phyloP scores from a whole-genome alignment of 1,140 invertebrate species.

The Cydia fagiglandana region DNA sequence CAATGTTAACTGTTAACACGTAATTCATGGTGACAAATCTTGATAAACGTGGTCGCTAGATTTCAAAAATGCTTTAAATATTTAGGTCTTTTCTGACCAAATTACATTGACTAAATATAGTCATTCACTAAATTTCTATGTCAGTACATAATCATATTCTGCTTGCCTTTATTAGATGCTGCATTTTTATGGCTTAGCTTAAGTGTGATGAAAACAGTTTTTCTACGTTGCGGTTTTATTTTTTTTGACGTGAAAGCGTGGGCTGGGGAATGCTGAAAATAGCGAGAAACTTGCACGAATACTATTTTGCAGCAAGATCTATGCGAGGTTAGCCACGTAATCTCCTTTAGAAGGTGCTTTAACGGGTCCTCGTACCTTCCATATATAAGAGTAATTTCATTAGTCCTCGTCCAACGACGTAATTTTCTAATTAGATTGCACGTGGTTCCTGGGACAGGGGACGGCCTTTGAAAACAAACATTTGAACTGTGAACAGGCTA shows the following conservation, averaged over 20 bases:
- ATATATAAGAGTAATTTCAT: conserved; percentile 14
- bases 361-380: conserved; percentile 1
- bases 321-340: conserved; percentile 18
- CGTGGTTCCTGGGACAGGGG: not conserved
- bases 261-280: not conserved
- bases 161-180: not conserved
- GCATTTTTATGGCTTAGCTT: conserved; percentile 2
- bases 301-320: conserved; percentile 1
- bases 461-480: conserved; percentile 8
- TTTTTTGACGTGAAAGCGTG: not conserved
- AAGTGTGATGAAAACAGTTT: conserved; percentile 12
- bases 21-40: too few species aligned
- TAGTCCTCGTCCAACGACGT: conserved; percentile 15
- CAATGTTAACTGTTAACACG: too few species aligned
- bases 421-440: conserved; percentile 19
- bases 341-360: conserved; percentile 6
- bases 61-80: too few species aligned
- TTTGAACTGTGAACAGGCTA: conserved; percentile 1
- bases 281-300: conserved; percentile 4
- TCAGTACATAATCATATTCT: not conserved
- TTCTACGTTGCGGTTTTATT: not conserved
- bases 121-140: not conserved
- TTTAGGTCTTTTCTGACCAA: too few species aligned
- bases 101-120: too few species aligned
- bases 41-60: too few species aligned